These are phyloP conservation scores for Ardeotis arabs DNA, from an alignment of 2,113 vertebrate genomes.

Conservation along the genomic window DNA sequence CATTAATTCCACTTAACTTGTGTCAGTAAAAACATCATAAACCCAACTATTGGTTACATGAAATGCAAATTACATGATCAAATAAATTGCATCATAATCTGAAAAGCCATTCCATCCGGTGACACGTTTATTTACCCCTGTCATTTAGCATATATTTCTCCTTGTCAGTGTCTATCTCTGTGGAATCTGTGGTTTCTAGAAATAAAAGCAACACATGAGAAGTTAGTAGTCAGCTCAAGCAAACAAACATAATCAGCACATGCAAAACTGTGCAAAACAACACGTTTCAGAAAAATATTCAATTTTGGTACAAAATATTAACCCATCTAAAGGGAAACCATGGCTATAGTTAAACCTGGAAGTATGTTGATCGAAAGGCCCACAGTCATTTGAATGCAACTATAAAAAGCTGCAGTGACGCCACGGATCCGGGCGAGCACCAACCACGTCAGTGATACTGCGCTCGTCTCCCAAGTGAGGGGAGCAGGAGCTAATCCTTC, in stretches of 20 bases:
- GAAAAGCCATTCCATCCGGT: constrained; percentile 25
- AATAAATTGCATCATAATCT: constrained; percentile 39
- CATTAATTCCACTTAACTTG: constrained; percentile 1
- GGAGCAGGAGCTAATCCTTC: neutral
- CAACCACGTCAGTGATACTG: neutral
- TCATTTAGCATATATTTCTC: constrained; percentile 86
- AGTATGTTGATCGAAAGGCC: neutral
- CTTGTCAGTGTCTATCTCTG: constrained; percentile 73
- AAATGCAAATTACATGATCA: constrained; percentile 34
- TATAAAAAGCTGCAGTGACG: neutral
- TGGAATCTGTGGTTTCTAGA: constrained; percentile 84
- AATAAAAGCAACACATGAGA: constrained; percentile 70
- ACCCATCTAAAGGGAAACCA: neutral
- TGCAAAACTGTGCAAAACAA: neutral
- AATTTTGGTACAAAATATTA: neutral
- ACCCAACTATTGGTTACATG: neutral
- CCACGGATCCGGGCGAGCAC: neutral
- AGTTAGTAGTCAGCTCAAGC: constrained; percentile 62
- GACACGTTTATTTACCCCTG: constrained; percentile 84
- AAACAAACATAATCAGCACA: constrained; percentile 26
- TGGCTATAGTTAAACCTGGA: neutral
- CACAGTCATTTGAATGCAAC: neutral
- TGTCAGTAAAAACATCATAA: constrained; percentile 21
- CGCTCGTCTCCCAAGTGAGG: neutral
- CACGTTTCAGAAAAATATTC: neutral